Percentiles rank a stretch among this genome's conserved stretches.
These are phyloP conservation scores for Amblyjoppa proteus DNA, from an alignment of 2,888 invertebrate genomes.

Conservation along the genomic window DNA sequence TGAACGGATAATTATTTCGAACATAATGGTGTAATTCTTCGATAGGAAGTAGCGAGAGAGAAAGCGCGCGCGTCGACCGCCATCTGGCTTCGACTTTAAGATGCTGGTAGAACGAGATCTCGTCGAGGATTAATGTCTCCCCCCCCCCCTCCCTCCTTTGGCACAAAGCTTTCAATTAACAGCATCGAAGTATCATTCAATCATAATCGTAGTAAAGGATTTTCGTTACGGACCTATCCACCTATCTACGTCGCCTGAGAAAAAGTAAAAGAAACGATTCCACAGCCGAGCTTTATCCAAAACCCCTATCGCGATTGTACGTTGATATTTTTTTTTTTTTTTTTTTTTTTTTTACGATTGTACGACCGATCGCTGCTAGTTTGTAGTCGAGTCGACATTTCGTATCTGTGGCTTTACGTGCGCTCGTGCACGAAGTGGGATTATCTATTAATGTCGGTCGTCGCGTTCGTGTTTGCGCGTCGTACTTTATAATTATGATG, in stretches of 20 bases:
- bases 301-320: neutral
- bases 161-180: slow-evolving; percentile 46
- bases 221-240: slow-evolving; percentile 38
- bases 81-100: slow-evolving; percentile 51
- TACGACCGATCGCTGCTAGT: neutral
- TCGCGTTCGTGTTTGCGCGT: slow-evolving; percentile 54
- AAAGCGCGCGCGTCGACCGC: slow-evolving; percentile 55
- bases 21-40: slow-evolving; percentile 12
- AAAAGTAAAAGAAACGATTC: slow-evolving; percentile 7
- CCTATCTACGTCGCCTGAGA: neutral
- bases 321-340: neutral
- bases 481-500: slow-evolving; percentile 55
- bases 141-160: neutral
- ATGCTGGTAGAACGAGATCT: slow-evolving; percentile 54
- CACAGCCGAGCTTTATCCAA: neutral
- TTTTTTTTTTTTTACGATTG: neutral
- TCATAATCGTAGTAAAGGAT: slow-evolving; percentile 17
- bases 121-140: slow-evolving; percentile 40
- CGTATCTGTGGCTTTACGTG: slow-evolving; percentile 12
- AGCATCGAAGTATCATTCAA: slow-evolving; percentile 50
- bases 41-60: slow-evolving; percentile 38
- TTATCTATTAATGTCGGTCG: slow-evolving; percentile 64
- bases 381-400: neutral
- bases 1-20: slow-evolving; percentile 41
- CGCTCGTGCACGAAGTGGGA: slow-evolving; percentile 30